These are phyloP conservation scores for Tipula vernalis DNA, from an alignment of 2,888 invertebrate genomes.

Conservation along the genomic window DNA sequence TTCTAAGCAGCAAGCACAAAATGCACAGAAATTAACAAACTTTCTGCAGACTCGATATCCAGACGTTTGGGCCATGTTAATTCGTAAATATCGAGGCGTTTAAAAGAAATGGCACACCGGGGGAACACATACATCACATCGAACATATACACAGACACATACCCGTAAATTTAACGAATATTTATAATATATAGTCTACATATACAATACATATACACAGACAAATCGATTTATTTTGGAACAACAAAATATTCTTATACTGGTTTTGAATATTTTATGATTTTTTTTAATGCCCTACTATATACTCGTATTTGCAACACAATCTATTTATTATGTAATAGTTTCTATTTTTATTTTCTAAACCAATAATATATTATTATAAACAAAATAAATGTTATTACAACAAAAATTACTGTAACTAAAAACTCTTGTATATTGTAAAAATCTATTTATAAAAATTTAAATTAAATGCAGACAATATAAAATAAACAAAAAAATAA, in stretches of 20 bases:
- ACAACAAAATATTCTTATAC: not conserved
- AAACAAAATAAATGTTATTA: not conserved
- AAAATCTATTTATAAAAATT: no score
- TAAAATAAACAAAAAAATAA: no score
- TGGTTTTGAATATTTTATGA: not conserved
- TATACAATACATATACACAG: not conserved
- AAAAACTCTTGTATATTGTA: no score
- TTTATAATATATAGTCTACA: not conserved
- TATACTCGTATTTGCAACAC: no score
- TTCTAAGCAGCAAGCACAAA: slow-evolving; percentile 37
- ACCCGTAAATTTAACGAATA: not conserved
- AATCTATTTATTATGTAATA: not conserved
- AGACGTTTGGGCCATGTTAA: slow-evolving; percentile 38
- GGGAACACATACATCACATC: not conserved
- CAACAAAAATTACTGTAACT: not conserved
- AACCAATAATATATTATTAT: not conserved
- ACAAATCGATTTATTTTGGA: not conserved
- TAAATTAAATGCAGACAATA: no score
- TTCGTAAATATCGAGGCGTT: slow-evolving; percentile 34
- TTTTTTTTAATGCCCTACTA: not conserved
- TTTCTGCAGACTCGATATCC: slow-evolving; percentile 43
- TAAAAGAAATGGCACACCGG: slow-evolving; percentile 26
- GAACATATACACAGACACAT: not conserved
- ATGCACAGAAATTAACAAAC: slow-evolving; percentile 39
- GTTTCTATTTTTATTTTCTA: not conserved